Conservation (phyloP, 2,113 vertebrate species). For the Clarias batrachus region DNA sequence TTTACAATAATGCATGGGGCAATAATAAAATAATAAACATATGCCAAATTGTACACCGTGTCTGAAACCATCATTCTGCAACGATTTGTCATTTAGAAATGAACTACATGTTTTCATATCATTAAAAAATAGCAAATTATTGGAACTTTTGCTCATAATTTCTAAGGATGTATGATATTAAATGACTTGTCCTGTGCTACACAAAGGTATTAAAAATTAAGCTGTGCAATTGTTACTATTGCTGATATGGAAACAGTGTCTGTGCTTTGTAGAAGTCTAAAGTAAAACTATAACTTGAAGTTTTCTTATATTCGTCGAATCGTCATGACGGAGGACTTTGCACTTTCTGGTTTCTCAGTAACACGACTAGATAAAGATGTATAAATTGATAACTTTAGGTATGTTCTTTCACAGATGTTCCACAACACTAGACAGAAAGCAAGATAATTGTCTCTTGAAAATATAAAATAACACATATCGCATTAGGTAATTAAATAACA, state of each 20-base stretch:
- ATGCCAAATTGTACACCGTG: background rate
- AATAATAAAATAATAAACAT: background rate
- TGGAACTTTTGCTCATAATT: background rate
- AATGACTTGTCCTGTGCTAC: background rate
- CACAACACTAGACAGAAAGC: background rate
- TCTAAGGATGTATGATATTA: background rate
- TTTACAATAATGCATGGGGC: background rate
- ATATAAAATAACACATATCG: no score
- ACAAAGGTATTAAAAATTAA: background rate
- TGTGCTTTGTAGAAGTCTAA: background rate
- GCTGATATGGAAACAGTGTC: background rate
- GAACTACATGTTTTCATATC: background rate
- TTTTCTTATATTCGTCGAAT: background rate
- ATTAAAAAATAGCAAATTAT: background rate
- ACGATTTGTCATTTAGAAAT: background rate
- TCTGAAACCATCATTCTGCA: background rate
- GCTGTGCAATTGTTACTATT: background rate
- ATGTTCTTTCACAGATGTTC: background rate
- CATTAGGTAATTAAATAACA: no score
- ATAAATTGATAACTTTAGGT: background rate
- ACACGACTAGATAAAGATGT: background rate
- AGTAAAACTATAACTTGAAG: background rate
- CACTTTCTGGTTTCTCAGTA: background rate
- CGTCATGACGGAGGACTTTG: background rate
- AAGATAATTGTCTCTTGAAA: no score